These are phyloP conservation scores for human (Homo sapiens) DNA, from an alignment of 2,113 vertebrate genomes.

Conservation along the genomic window GRCh38 chr22:25168001-25168500, in stretches of 20 bases:
- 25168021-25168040: accelerated
- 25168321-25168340: not conserved
- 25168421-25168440: too few relatives aligned
- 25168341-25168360: not conserved
- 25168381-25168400: too few relatives aligned
- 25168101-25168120: not conserved
- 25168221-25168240: not conserved
- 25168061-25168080: accelerated
- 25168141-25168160: too few relatives aligned
- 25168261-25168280: not conserved
- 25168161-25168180: not conserved
- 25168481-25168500: too few relatives aligned
- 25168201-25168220: too few relatives aligned
- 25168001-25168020: not conserved
- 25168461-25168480: too few relatives aligned
- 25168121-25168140: not conserved
- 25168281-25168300: not conserved
- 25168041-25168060: not conserved
- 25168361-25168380: not conserved
- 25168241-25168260: not conserved
- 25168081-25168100: not conserved
- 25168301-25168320: not conserved
- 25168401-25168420: not conserved
- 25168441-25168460: too few relatives aligned
- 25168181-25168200: not conserved